Base-by-base conservation (phyloP, 2,113 vertebrate genomes). In the Phalacrocorax brasilianus region DNA sequence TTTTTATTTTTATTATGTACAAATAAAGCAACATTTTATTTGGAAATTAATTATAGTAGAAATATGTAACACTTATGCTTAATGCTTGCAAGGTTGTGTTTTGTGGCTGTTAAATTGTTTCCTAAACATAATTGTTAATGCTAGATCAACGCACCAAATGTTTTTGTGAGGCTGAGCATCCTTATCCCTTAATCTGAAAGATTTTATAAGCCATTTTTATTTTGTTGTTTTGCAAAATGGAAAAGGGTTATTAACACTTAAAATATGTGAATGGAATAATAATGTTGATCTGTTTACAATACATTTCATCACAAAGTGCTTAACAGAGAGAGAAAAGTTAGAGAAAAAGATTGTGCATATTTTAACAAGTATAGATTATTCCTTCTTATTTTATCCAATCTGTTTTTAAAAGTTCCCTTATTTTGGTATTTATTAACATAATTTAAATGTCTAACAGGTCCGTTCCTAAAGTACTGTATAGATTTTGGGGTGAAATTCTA, bases 211-310 rank as follows among this genome's bases (percentile, higher is more conserved):
- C n/a, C 70, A 27, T 88, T 83, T 95, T 82, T 92, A 66, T 94
- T 93, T 92, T 91, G 49, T 88, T 91, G 40, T 87, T 89, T 92
- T 96, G 28, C 21, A 97, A 93, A 96, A 91, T 70, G 3, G 20
- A 91, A 61, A 66, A 93, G 91, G 16, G 55, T 75, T 92, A 74
- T 78, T 91, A 92, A 63, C 77, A 84, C 87, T 91, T 93, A 1
- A 91, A 95, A 91, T 89, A 92, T 86, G 67, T 81, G 61, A 92
- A 91, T 47, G 14, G 77, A 96, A 96, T 95, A 95, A 93, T 87
- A 94, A 92, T 68, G 23, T 59, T 81, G 56, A 81, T 94, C 44
- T 91, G 53, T 94, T 95, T 91, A 85, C 40, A 91, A 78, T 89
- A 47, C 20, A 86, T 85, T 91, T 91, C 32, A 72, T 89, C 42